Evolutionary conservation across 2,888 invertebrate species (phyloP), one percentile per base, ranked within the genome.

Genomic region (Strigamia transsilvanica): DNA sequence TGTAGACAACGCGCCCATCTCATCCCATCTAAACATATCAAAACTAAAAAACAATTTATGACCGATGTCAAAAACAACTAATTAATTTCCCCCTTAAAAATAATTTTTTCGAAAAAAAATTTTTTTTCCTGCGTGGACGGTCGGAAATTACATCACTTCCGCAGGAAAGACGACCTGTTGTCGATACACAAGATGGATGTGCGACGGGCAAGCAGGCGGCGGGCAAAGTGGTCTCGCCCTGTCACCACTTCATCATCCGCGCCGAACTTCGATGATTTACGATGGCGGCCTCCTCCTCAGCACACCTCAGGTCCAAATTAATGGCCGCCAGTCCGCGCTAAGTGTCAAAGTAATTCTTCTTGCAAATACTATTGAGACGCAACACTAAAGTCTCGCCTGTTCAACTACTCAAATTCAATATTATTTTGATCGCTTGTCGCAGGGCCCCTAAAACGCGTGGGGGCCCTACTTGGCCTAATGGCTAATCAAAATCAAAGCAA

Each of bases 81-180:
- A 51, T 18, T 18, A 18, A 18, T 15, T 18, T 51, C 51, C 12
- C 51, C n/a, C 51, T 18, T 51, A 15, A 15, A 18, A 6, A 10
- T 51, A 2, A 3, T 51, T 18, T 18, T 18, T 51, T 51, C 0
- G 3, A 4, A n/a, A n/a, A n/a, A n/a, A n/a, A 5, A 2, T 51
- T 51, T 18, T 51, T 51, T 13, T 23, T 12, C 1, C 9, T 23
- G 21, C 9, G 18, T 27, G 61, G 9, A n/a, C 9, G 7, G 61
- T 66, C 61, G 61, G 61, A 66, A 66, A 66, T 66, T 66, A 23
- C 61, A 23, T 66, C 61, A 66, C 23, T 23, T 66, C 61, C 61
- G 61, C 61, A 66, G 61, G 61, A 66, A 66, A 21, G 61, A 66
- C 61, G 61, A 66, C 61, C 61, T 61, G n/a, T 61, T 61, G 61